Evolutionary conservation across 2,888 invertebrate species (phyloP), one percentile per base, ranked within the genome.

Genomic region (Chrysolina haemoptera): DNA sequence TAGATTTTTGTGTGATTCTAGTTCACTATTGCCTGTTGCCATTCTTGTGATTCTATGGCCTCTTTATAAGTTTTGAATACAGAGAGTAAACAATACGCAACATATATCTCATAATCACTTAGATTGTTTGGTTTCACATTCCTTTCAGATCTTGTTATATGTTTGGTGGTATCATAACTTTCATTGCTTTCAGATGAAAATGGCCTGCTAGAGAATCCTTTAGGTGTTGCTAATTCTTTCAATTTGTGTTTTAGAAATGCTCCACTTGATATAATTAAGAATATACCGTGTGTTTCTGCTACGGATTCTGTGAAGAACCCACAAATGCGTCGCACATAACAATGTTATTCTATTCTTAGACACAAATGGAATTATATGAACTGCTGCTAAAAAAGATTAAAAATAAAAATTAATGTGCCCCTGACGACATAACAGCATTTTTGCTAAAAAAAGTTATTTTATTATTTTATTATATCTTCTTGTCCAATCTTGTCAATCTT

Each of bases 21-120:
- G 20, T 66, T 66, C 66, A 46, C 14, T 48, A 48, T 48, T 48
- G 66, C 66, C 18, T 41, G 8, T 46, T 4, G 43, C 66, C 66
- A 66, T 14, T 66, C 66, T 8, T 20, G 18, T 48, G 22, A 20
- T 46, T 46, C 22, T 14, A 46, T 18, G 10, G 66, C 66, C 4
- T 48, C 66, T 20, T 66, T 12, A 50, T 66, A 66, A 1, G 66
- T 48, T 46, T n/a, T 43, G 1, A 48, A 35, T 53, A 55, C 5
- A 43, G 43, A 43, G 43, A 43, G 14, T 43, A 43, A 43, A 43
- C 43, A 43, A 4, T 2, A 43, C n/a, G n/a, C 4, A 43, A 43
- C 8, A 43, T 43, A 43, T 43, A 43, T 43, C 43, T 43, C 43
- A 43, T 43, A 43, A 8, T 43, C 43, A 43, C 43, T 43, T 43